Evolutionary conservation across 2,113 vertebrate genomes (phyloP).

Genomic region (Xiphophorus maculatus): DNA sequence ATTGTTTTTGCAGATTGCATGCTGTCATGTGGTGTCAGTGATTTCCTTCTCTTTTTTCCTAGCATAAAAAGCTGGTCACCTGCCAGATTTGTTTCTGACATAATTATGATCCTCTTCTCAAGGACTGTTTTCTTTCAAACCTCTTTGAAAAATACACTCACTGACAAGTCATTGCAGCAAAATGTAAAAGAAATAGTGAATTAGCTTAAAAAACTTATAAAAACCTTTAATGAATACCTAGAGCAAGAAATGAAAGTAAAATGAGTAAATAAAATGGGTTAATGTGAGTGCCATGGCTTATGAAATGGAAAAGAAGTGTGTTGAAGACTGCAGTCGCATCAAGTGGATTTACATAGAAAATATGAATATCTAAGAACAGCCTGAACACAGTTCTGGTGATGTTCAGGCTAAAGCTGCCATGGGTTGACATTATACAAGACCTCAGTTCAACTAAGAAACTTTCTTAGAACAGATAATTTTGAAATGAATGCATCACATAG

Average conservation of each 20-base stretch:
- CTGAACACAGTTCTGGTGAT: constrained; percentile 45
- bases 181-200: neutral
- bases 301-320: constrained; percentile 49
- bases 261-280: constrained; percentile 14
- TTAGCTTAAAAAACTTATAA: neutral
- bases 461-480: neutral
- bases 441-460: constrained; percentile 36
- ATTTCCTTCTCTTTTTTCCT: neutral
- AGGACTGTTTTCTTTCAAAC: neutral
- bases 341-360: constrained; percentile 70
- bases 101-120: neutral
- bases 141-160: neutral
- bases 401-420: constrained; percentile 20
- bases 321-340: constrained; percentile 51
- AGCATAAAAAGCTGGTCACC: neutral
- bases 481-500: neutral
- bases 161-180: neutral
- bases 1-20: neutral
- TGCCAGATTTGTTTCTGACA: neutral
- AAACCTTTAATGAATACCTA: constrained; percentile 18
- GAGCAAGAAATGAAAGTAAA: neutral
- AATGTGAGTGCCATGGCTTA: constrained; percentile 28
- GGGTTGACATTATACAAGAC: constrained; percentile 42
- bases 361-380: constrained; percentile 58
- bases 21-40: neutral